Conservation (phyloP, 2,797 vertebrate species). For the Craterocephalus amniculus region DNA sequence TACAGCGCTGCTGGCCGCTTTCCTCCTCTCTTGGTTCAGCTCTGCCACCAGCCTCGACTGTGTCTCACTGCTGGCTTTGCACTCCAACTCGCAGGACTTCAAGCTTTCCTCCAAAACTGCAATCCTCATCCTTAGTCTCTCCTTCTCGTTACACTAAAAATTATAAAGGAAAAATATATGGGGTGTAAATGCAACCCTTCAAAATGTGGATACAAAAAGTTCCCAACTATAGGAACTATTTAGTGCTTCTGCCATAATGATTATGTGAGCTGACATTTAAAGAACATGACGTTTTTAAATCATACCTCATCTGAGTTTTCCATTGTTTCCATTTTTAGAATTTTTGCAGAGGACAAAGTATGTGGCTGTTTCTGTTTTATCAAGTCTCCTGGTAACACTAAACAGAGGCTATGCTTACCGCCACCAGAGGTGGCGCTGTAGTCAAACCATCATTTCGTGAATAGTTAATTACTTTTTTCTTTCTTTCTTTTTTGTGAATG, state of each 20-base stretch:
- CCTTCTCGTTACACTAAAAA: conserved; percentile 73
- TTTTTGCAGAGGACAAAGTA: conserved; percentile 12
- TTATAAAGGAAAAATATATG: not conserved
- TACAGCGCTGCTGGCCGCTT: conserved; percentile 68
- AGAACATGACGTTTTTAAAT: not conserved
- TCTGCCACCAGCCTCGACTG: conserved; percentile 88
- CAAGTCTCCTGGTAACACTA: conserved; percentile 71
- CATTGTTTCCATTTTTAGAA: conserved; percentile 43
- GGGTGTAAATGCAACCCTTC: not conserved
- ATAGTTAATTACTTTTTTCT: not conserved
- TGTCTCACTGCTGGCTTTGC: conserved; percentile 89
- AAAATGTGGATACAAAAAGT: not conserved
- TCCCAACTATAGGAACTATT: not conserved
- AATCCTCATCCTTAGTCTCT: conserved; percentile 77
- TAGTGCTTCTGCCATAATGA: not conserved
- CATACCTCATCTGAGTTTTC: conserved; percentile 63
- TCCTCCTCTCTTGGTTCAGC: conserved; percentile 83
- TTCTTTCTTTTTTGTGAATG: not conserved
- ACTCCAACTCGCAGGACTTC: conserved; percentile 87
- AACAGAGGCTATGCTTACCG: conserved; percentile 50
- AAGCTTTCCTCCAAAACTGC: conserved; percentile 84
- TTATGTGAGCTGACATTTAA: conserved; percentile 1
- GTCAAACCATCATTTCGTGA: not conserved
- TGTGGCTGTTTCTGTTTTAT: conserved; percentile 36
- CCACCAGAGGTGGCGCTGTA: conserved; percentile 48